Base-by-base conservation (phyloP, 2,888 invertebrate genomes). In the Tetanocera ferruginea region DNA sequence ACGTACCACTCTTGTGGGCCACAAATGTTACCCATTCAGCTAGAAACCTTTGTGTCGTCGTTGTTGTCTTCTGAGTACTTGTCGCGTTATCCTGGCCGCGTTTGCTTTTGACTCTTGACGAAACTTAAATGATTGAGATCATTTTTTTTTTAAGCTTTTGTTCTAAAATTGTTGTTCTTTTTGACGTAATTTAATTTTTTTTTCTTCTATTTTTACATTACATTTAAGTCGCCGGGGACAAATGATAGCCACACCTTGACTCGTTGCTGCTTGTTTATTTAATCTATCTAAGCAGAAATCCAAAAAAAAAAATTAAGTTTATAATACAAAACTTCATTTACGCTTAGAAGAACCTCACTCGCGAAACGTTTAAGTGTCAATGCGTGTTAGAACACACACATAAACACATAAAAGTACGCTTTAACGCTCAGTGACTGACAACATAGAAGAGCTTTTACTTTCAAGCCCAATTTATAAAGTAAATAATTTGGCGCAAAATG, bases 21-120 rank as follows among this genome's bases (percentile, higher is more conserved):
- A 14, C 82, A 82, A 79, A 82, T 78, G 79, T 82, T 82, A 51
- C 81, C 81, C 81, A 81, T 82, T 80, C 79, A 78, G 80, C 11
- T 73, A 52, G 57, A 67, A 37, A 34, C 57, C n/a, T 31, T 43
- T 25, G 0, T 14, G 6, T 66, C 57, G 43, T 43, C 11, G 37
- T 11, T 1, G 19, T 69, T 31, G 1, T 60, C 14, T 28, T 28
- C 28, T 28, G 11, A 14, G 43, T 43, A 43, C 43, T 43, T 43
- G 14, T 3, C 43, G 43, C 43, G 43, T 43, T 43, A 43, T 43
- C 43, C 43, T 43, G 43, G 3, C 43, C 11, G 43, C 43, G 43
- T 43, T 43, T 43, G 14, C 43, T 43, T 14, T 43, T 43, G 23
- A 60, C 57, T 6, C 57, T 8, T 60, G 57, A 25, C 57, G 57